phyloP scores from a whole-genome alignment of 2,797 vertebrate genomes.

The Alcedo atthis region DNA sequence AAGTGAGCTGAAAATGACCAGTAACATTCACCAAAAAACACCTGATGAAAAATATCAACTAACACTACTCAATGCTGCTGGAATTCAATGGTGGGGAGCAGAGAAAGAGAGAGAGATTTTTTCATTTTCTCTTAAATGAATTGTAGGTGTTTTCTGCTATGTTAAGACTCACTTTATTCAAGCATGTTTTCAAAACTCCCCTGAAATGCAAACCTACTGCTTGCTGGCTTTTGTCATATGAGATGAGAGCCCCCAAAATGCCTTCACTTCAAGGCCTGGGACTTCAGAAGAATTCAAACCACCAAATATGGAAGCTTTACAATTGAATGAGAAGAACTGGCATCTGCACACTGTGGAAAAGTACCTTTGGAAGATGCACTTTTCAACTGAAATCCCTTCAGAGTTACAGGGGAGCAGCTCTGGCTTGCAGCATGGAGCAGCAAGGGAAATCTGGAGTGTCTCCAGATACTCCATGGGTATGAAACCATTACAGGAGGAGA shows the following conservation, averaged over 20 bases:
- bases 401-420: neutral
- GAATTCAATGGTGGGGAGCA: neutral
- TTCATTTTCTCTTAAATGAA: neutral
- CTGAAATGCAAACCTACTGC: neutral
- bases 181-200: neutral
- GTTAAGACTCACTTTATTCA: neutral
- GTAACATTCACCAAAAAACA: neutral
- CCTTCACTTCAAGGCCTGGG: neutral
- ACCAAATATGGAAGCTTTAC: neutral
- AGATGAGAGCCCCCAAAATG: neutral
- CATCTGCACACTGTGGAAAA: neutral
- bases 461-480: neutral
- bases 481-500: neutral
- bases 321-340: neutral
- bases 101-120: accelerated
- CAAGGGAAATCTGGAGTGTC: neutral
- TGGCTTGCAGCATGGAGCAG: neutral
- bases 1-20: neutral
- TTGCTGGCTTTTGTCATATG: neutral
- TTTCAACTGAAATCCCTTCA: neutral
- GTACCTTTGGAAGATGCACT: neutral
- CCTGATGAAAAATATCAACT: neutral
- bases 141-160: accelerated
- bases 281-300: neutral
- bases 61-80: neutral